Conservation (phyloP, 2,888 invertebrate genomes). For the Polydrusus cervinus region DNA sequence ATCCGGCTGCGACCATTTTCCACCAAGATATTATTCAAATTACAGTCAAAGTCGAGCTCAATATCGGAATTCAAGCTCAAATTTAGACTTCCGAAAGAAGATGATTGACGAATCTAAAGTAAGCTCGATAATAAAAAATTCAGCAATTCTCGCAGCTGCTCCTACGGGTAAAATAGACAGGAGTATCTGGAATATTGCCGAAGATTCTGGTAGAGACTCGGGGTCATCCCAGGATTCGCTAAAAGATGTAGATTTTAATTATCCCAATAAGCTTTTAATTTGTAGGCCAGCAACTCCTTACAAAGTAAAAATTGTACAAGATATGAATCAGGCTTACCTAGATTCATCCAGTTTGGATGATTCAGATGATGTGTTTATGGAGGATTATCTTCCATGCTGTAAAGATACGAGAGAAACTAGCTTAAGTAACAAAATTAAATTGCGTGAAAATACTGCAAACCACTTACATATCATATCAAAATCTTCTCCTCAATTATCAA, state of each 20-base stretch:
- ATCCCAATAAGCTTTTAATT: slow-evolving; percentile 57
- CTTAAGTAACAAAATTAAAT: slow-evolving; percentile 27
- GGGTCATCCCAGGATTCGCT: slow-evolving; percentile 62
- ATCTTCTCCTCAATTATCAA: slow-evolving; percentile 67
- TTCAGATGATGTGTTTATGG: slow-evolving; percentile 65
- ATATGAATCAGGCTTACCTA: slow-evolving; percentile 57
- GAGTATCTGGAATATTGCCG: slow-evolving; percentile 73
- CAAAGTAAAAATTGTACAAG: slow-evolving; percentile 52
- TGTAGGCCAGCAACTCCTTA: slow-evolving; percentile 60
- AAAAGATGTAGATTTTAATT: slow-evolving; percentile 54
- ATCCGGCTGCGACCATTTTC: slow-evolving; percentile 43
- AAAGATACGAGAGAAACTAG: slow-evolving; percentile 36
- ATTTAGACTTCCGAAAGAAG: slow-evolving; percentile 38
- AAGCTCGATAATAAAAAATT: slow-evolving; percentile 64
- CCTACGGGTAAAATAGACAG: slow-evolving; percentile 64
- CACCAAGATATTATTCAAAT: slow-evolving; percentile 39
- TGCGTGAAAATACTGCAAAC: slow-evolving; percentile 52
- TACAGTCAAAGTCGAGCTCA: slow-evolving; percentile 36
- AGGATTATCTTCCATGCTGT: slow-evolving; percentile 55
- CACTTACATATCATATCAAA: slow-evolving; percentile 53
- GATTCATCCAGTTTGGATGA: slow-evolving; percentile 59
- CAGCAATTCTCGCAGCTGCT: slow-evolving; percentile 70
- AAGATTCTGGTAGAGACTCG: slow-evolving; percentile 69
- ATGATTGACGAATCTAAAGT: slow-evolving; percentile 47
- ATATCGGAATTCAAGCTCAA: slow-evolving; percentile 25